Evolutionary conservation across 2,888 invertebrate genomes (phyloP).

Genomic region (Axea sp.): DNA sequence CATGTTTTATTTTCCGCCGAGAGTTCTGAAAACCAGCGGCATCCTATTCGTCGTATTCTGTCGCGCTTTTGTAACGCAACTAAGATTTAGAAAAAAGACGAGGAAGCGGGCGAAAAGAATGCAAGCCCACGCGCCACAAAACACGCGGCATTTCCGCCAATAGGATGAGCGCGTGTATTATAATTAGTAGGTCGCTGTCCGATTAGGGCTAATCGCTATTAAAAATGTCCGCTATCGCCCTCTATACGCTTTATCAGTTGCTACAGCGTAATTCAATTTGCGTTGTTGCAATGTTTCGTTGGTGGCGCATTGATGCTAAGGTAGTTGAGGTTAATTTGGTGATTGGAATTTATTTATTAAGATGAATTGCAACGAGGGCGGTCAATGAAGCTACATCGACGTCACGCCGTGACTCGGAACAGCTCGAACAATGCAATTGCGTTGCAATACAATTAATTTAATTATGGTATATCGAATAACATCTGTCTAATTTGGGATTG

Average conservation of each 20-base stretch:
- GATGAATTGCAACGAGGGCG: too few relatives aligned
- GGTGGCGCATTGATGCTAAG: too few relatives aligned
- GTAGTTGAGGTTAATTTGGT: too few relatives aligned
- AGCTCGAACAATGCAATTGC: too few relatives aligned
- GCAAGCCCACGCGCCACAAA: constrained; percentile 40
- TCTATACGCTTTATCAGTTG: constrained; percentile 19
- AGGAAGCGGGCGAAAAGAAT: background rate
- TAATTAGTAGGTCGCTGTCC: constrained; percentile 57
- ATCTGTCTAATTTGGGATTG: too few relatives aligned
- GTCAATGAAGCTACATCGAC: too few relatives aligned
- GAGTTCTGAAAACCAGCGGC: constrained; percentile 20
- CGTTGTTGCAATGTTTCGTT: constrained; percentile 3
- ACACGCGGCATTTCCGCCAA: constrained; percentile 45
- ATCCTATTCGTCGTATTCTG: constrained; percentile 13
- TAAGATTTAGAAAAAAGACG: constrained; percentile 33
- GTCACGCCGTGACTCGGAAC: too few relatives aligned
- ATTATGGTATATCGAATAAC: too few relatives aligned
- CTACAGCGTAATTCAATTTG: constrained; percentile 35
- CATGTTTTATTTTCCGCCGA: constrained; percentile 4
- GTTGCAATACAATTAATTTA: too few relatives aligned
- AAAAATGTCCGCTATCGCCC: constrained; percentile 22
- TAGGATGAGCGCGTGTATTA: constrained; percentile 35
- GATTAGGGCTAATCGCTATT: constrained; percentile 57
- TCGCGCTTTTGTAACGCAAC: constrained; percentile 16
- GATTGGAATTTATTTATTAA: too few relatives aligned